Conservation (phyloP, 1,140 invertebrate species). For the Parasteatoda tepidariorum region DNA sequence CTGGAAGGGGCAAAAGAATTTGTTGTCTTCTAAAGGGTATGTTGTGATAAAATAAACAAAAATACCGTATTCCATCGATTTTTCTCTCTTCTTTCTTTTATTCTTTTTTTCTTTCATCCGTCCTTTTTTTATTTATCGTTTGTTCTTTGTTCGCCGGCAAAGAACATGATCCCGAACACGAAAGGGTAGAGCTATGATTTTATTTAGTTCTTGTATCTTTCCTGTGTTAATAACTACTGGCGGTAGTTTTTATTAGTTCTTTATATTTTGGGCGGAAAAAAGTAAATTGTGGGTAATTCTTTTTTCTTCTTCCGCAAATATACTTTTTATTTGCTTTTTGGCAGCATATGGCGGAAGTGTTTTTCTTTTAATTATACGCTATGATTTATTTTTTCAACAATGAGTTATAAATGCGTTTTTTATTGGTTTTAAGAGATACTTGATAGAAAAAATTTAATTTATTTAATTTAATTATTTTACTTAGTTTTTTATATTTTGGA, state of each 20-base stretch:
- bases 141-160: conserved; percentile 41
- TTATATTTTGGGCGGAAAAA: conserved; percentile 7
- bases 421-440: neutral
- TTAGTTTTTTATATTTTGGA: too few species aligned
- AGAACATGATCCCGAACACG: conserved; percentile 54
- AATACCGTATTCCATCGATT: conserved; percentile 32
- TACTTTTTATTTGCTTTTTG: too few species aligned
- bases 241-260: neutral
- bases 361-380: too few species aligned
- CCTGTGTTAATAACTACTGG: conserved; percentile 42
- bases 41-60: conserved; percentile 46
- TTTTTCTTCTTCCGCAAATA: neutral
- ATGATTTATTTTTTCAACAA: too few species aligned
- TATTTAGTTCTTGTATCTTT: conserved; percentile 49
- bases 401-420: too few species aligned
- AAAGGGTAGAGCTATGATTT: conserved; percentile 44
- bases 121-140: conserved; percentile 37
- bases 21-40: conserved; percentile 30
- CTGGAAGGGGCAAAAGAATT: conserved; percentile 31
- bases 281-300: neutral
- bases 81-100: neutral
- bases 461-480: too few species aligned
- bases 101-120: neutral
- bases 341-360: too few species aligned
- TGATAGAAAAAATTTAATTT: too few species aligned